These are phyloP conservation scores for Phataginus tricuspis DNA, from an alignment of 2,797 vertebrate genomes.

Conservation along the genomic window DNA sequence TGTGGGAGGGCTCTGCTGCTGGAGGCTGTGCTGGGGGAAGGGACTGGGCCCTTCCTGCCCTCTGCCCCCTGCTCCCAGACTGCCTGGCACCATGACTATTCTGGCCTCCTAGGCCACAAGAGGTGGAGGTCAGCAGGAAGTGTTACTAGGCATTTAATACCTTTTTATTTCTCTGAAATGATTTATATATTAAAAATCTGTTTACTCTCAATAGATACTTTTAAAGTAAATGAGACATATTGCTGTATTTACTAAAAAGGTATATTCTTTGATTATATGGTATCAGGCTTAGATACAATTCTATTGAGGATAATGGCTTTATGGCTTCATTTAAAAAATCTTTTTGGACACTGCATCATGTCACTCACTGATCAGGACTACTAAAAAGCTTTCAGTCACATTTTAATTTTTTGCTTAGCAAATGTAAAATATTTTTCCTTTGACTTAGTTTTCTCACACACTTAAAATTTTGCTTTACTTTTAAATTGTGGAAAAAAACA, in stretches of 20 bases:
- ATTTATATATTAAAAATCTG: neutral
- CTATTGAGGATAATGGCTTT: neutral
- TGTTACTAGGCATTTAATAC: neutral
- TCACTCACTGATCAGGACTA: neutral
- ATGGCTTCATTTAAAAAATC: neutral
- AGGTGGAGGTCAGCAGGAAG: neutral
- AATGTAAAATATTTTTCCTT: slow-evolving; percentile 3
- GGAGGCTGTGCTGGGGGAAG: neutral
- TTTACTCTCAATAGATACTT: neutral
- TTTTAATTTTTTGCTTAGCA: neutral
- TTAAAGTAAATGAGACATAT: neutral
- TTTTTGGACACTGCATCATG: neutral
- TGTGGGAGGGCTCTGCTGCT: neutral
- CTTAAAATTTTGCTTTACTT: neutral
- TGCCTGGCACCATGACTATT: neutral
- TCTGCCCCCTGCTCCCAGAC: neutral
- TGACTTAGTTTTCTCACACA: neutral
- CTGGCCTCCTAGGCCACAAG: neutral
- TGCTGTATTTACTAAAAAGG: neutral
- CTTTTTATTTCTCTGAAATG: neutral
- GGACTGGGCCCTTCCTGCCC: too few relatives aligned
- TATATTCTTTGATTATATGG: neutral
- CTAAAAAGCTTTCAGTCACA: neutral
- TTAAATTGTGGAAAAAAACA: neutral
- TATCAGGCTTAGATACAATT: neutral